Base-by-base conservation (phyloP, 2,113 vertebrate species). In the Eptesicus fuscus region DNA sequence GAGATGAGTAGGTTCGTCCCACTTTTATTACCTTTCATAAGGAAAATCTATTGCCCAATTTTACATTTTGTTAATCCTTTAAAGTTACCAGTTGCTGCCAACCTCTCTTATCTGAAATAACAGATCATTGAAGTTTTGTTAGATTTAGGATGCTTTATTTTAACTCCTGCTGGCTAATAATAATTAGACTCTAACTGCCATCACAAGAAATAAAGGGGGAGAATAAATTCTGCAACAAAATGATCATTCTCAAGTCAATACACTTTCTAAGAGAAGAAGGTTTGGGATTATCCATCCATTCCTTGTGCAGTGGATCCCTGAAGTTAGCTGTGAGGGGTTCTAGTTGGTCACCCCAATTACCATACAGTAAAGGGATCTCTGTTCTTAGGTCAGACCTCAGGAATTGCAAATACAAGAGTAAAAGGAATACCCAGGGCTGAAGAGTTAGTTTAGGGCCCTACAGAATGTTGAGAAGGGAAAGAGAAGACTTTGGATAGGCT, bases 141-240 rank as follows among this genome's bases (percentile, higher is more conserved):
- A 90, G 47, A 80, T 74, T 93, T 78, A 79, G 42, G 80, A 83
- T 90, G 56, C 77, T 82, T 89, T 91, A 76, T 61, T 89, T 77
- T 90, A 93, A 67, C 14, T 49, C 22, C 9, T 87, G 13, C 67
- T 96, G 44, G 28, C 32, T 85, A 92, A 32, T 32, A 70, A 87
- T 92, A 82, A 51, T 71, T 69, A 94, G 70, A 86, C 59, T 90
- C 1, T 47, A 65, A 71, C 69, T 94, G 32, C 61, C 25, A 23
- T 93, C 23, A 78, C 76, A 67, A 88, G 61, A 95, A 85, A 76
- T 80, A 71, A 9, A 8, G 51, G 44, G 47, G 85, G 61, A 94
- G 63, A 80, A 88, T 56, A 37, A 83, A 67, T 77, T 83, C 18
- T 94, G 1, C 78, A 87, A 32, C 91, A 76, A 47, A 69, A 32